Evolutionary conservation across 2,888 invertebrate species (phyloP).

Genomic region (Trissolcus brochymenae): DNA sequence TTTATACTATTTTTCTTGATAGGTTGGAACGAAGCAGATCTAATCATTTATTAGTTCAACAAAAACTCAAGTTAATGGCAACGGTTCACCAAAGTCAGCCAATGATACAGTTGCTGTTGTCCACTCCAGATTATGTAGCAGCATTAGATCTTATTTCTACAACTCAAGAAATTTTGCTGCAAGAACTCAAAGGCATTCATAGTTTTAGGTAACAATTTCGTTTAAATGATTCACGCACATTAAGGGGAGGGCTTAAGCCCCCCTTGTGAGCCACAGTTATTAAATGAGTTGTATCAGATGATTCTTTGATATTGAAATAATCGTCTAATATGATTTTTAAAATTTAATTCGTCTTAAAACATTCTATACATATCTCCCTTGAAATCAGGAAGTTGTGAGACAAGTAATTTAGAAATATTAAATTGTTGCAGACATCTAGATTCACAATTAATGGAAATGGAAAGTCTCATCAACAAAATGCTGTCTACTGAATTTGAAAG

Average conservation of each 20-base stretch:
- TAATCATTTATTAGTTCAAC: conserved; percentile 82
- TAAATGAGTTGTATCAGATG: too few species aligned
- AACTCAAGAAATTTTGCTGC: conserved; percentile 94
- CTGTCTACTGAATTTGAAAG: conserved; percentile 95
- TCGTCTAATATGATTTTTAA: too few species aligned
- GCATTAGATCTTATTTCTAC: conserved; percentile 97
- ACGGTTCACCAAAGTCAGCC: conserved; percentile 99
- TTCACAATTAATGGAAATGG: conserved; percentile 96
- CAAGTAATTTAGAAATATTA: too few species aligned
- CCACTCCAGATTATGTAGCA: conserved; percentile 97
- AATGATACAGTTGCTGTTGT: conserved; percentile 94
- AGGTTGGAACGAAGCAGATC: conserved; percentile 79
- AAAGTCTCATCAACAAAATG: conserved; percentile 97
- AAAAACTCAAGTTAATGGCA: conserved; percentile 91
- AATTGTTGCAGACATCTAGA: conserved; percentile 92
- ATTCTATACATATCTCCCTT: too few species aligned
- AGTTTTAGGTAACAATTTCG: conserved; percentile 83
- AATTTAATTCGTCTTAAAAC: too few species aligned
- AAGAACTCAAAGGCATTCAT: conserved; percentile 93
- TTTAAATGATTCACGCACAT: too few species aligned
- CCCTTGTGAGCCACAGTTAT: too few species aligned
- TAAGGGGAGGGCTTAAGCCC: too few species aligned
- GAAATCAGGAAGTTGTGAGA: too few species aligned
- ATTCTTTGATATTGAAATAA: too few species aligned
- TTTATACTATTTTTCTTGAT: background rate